phyloP scores from a whole-genome alignment of 2,797 vertebrate genomes.

The Holocentrus rufus region DNA sequence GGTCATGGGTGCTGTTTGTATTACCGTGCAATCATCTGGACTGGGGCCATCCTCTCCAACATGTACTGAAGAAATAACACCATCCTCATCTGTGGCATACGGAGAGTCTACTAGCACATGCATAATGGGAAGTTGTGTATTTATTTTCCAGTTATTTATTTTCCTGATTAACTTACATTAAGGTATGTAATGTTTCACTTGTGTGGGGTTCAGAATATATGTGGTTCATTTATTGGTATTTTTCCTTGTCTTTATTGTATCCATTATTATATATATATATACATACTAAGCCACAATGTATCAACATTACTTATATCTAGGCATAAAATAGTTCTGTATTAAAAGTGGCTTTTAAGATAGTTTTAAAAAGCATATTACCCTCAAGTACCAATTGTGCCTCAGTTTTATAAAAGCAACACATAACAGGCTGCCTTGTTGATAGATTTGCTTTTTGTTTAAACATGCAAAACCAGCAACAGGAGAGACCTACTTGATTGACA shows the following conservation, averaged over 20 bases:
- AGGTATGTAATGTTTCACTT: slow-evolving; percentile 17
- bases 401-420: neutral
- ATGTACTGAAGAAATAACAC: slow-evolving; percentile 38
- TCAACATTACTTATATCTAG: slow-evolving; percentile 4
- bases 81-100: slow-evolving; percentile 33
- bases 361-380: neutral
- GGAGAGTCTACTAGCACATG: slow-evolving; percentile 46
- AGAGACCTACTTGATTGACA: neutral
- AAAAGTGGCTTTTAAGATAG: neutral
- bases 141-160: slow-evolving; percentile 80
- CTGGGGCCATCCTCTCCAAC: slow-evolving; percentile 26
- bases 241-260: slow-evolving; percentile 26
- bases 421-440: neutral
- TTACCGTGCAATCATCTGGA: slow-evolving; percentile 61
- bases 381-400: no score
- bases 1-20: slow-evolving; percentile 68
- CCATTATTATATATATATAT: slow-evolving; percentile 16
- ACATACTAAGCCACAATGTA: slow-evolving; percentile 2
- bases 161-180: slow-evolving; percentile 41
- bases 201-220: slow-evolving; percentile 49
- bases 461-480: slow-evolving; percentile 2
- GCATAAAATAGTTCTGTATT: slow-evolving; percentile 17
- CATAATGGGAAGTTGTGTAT: slow-evolving; percentile 64
- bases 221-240: slow-evolving; percentile 47
- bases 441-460: neutral